Evolutionary conservation across 2,888 invertebrate species (phyloP), one percentile per base, ranked within the genome.

Genomic region (Amphipoea lucens): DNA sequence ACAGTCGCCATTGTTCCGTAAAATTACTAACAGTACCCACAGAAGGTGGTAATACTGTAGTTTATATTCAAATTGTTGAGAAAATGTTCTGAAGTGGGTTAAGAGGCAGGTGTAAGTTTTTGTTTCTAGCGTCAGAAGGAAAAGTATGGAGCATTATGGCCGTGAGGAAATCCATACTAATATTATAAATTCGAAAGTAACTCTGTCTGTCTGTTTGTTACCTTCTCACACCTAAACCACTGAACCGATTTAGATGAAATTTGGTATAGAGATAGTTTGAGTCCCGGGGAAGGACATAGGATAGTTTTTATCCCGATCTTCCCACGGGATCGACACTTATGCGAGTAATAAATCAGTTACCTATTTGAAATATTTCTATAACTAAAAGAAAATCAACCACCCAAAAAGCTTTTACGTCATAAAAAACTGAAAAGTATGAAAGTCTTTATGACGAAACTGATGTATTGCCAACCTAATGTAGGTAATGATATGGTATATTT

Each of bases 1-100:
- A 88, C 71, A 17, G 75, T 12, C 70, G 51, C 76, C 74, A 88
- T 88, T 87, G 88, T 88, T 83, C 85, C 83, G 87, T 79, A 78
- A 88, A 74, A 82, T 87, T 74, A 81, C 73, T 65, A 23, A 84
- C 83, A 81, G 81, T 82, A 78, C 75, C 73, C 42, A 17, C 65
- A 66, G 73, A 73, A 63, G 76, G 75, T 68, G 66, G 78, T 65
- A 82, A 84, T 78, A 57, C 45, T 23, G 65, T 42, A 74, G 72
- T 82, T 86, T 81, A 65, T 63, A 69, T 78, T 76, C 73, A 79
- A 84, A 87, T 82, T 75, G 73, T 63, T 60, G 72, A 67, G 70
- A 81, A 69, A 74, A 73, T 66, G 12, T 51, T 6, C 42, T 1
- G 12, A 82, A 76, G 36, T 76, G 42, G 82, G 66, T 60, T 62